phyloP scores from a whole-genome alignment of 37 sponge, comb jelly and placozoan species.

The Theonella swinhoei region DNA sequence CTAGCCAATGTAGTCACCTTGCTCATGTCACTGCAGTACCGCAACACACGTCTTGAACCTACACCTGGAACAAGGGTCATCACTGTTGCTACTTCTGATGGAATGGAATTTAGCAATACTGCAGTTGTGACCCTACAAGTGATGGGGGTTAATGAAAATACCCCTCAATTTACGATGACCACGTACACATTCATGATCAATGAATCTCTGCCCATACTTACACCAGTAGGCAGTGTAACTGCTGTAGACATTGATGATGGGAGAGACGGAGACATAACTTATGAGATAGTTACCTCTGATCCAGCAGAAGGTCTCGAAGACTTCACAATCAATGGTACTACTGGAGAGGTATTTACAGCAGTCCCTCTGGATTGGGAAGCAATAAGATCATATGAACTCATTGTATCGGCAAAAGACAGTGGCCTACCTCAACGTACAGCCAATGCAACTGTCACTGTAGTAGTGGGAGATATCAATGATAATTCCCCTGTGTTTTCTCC shows the following conservation, averaged over 20 bases:
- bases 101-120: conserved; percentile 43
- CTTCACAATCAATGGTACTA: conserved; percentile 28
- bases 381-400: conserved; percentile 30
- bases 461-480: conserved; percentile 65
- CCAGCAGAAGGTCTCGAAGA: conserved; percentile 10
- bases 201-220: conserved; percentile 10
- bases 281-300: conserved; percentile 26
- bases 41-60: conserved; percentile 53
- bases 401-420: conserved; percentile 41
- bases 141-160: conserved; percentile 40
- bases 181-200: background rate
- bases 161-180: conserved; percentile 43
- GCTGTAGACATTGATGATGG: conserved; percentile 48
- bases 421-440: background rate
- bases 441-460: conserved; percentile 38
- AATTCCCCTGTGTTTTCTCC: conserved; percentile 38
- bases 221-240: conserved; percentile 21
- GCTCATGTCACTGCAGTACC: conserved; percentile 38
- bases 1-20: conserved; percentile 8
- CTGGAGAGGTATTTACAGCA: conserved; percentile 43
- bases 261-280: conserved; percentile 29
- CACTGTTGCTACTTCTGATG: conserved; percentile 57
- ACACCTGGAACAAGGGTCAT: conserved; percentile 30
- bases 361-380: conserved; percentile 59
- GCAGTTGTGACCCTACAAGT: conserved; percentile 15